phyloP scores from a whole-genome alignment of 2,113 vertebrate genomes.

The Sclerurus mexicanus region DNA sequence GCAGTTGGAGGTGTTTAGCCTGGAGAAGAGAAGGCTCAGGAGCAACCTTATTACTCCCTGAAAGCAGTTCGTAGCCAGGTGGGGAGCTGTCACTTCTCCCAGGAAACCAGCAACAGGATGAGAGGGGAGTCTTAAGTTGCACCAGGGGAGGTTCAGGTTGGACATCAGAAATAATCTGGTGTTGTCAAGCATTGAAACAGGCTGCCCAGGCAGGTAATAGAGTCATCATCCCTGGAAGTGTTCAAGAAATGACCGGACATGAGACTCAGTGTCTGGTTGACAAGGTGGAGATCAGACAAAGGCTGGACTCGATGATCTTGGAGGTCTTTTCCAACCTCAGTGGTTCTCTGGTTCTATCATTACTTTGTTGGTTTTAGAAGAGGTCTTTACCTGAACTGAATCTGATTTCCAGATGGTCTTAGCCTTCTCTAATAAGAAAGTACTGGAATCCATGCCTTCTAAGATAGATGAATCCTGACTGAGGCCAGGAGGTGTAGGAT shows the following conservation, averaged over 20 bases:
- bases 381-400: not conserved
- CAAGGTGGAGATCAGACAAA: not conserved
- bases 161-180: not conserved
- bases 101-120: not conserved
- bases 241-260: not conserved
- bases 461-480: not conserved
- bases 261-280: not conserved
- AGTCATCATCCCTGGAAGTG: not conserved
- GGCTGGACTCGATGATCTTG: not conserved
- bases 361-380: not conserved
- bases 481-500: not conserved
- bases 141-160: not conserved
- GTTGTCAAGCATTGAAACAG: not conserved
- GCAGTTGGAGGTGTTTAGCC: not conserved
- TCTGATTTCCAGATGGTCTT: not conserved
- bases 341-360: not conserved
- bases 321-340: not conserved
- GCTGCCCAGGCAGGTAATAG: not conserved
- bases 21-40: not conserved
- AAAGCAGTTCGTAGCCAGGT: not conserved
- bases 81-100: not conserved
- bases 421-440: not conserved
- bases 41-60: not conserved
- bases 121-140: not conserved
- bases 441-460: not conserved